Evolutionary conservation across 2,113 vertebrate genomes (phyloP).

Genomic region (Myotis brandtii): DNA sequence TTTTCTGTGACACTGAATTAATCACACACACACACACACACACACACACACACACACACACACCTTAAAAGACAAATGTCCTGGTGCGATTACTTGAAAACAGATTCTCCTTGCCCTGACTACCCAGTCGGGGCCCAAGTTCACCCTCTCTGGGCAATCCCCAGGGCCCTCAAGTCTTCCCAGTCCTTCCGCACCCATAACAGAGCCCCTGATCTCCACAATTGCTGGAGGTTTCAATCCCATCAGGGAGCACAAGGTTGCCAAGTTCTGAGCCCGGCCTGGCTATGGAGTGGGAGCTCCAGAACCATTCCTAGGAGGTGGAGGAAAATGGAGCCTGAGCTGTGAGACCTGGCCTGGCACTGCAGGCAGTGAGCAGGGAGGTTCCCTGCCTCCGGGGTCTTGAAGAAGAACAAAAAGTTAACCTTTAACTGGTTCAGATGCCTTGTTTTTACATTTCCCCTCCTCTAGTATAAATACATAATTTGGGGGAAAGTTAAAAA

Average conservation of each 20-base stretch:
- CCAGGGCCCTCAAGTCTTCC: not conserved
- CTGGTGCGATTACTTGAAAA: not conserved
- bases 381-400: not conserved
- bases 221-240: not conserved
- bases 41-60: not conserved
- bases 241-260: rapidly evolving
- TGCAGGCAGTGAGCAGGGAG: not conserved
- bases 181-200: rapidly evolving
- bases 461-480: not conserved
- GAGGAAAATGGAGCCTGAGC: not conserved
- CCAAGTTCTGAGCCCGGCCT: not conserved
- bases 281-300: not conserved
- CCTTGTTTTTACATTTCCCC: not conserved
- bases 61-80: not conserved
- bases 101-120: not conserved
- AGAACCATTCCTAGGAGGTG: rapidly evolving
- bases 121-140: not conserved
- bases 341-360: not conserved
- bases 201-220: not conserved
- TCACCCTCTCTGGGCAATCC: too few species aligned
- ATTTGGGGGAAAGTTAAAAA: not conserved
- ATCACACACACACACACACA: conserved; percentile 16
- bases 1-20: conserved; percentile 68
- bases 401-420: not conserved
- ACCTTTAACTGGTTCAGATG: not conserved